Conservation (phyloP, 2,888 invertebrate genomes). For the Epinotia nisella region DNA sequence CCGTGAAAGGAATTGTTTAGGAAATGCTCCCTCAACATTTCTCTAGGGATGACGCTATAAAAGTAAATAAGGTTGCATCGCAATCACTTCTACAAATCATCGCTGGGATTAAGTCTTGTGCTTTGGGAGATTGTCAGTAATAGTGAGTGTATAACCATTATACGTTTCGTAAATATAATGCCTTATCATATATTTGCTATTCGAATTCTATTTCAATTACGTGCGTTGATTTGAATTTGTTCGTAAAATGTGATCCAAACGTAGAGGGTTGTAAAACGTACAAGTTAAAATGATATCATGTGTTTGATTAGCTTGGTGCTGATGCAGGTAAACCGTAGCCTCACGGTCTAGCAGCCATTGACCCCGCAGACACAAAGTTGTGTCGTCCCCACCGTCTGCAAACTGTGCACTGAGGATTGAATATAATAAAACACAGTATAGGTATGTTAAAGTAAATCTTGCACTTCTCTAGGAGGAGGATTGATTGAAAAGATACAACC, state of each 20-base stretch:
- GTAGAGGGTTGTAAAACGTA: no score
- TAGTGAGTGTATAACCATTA: neutral
- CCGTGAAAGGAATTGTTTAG: conserved; percentile 54
- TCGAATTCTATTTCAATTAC: no score
- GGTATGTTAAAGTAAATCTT: neutral
- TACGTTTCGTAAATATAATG: no score
- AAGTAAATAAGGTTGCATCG: conserved; percentile 42
- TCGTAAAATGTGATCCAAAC: no score
- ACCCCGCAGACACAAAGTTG: conserved; percentile 9
- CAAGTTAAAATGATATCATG: neutral
- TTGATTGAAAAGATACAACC: no score
- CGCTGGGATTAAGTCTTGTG: conserved; percentile 27
- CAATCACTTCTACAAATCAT: conserved; percentile 40
- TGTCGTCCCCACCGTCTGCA: conserved; percentile 10
- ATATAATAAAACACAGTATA: neutral
- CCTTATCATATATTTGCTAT: no score
- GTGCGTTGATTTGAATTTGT: no score
- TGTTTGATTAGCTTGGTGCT: neutral
- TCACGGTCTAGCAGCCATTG: conserved; percentile 2
- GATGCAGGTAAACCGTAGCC: neutral
- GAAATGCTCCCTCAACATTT: conserved; percentile 52
- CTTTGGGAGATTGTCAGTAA: neutral
- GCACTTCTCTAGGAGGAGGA: no score
- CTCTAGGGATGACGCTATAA: conserved; percentile 45
- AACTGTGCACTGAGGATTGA: neutral